Conservation (phyloP, 2,888 invertebrate species). For the Timandra comae region DNA sequence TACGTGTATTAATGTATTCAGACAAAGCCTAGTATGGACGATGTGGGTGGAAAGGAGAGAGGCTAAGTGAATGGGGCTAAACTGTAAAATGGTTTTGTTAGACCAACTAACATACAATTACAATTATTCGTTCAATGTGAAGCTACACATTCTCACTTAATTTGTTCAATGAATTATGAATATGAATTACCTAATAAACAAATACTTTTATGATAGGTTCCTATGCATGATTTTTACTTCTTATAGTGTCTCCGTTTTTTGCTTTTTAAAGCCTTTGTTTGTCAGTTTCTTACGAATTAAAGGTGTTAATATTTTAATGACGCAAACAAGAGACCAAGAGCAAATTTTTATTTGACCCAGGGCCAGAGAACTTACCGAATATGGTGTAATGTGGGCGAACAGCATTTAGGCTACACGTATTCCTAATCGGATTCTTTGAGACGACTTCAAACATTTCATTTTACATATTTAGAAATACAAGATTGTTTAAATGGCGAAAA, state of each 20-base stretch:
- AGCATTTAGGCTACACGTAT: conserved; percentile 47
- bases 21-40: conserved; percentile 21
- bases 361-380: conserved; percentile 43
- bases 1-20: conserved; percentile 19
- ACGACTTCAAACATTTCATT: conserved; percentile 47
- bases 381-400: conserved; percentile 62
- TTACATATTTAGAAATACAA: conserved; percentile 49
- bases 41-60: conserved; percentile 37
- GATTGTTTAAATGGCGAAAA: conserved; percentile 25
- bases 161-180: no score
- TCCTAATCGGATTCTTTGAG: conserved; percentile 43
- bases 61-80: conserved; percentile 4
- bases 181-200: no score
- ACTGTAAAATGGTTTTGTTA: no score
- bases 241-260: no score
- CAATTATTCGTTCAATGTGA: no score
- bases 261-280: no score
- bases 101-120: no score
- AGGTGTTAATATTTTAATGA: no score
- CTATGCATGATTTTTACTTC: no score
- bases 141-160: no score
- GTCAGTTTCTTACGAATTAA: no score
- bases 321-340: conserved; percentile 19
- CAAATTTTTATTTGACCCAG: conserved; percentile 39
- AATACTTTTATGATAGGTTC: no score